phyloP scores from a whole-genome alignment of 1,140 invertebrate species.

The Aphis craccivora region DNA sequence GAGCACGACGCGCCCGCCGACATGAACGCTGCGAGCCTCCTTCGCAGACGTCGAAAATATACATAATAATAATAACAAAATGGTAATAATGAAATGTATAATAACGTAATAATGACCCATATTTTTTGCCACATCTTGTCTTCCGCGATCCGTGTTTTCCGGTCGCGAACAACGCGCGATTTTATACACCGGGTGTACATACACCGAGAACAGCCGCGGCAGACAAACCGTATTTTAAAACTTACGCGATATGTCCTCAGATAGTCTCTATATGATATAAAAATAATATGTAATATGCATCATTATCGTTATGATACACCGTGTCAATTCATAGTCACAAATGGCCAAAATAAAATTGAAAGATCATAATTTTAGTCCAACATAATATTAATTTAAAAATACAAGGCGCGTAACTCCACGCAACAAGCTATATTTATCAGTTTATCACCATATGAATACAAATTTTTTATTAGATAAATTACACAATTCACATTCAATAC shows the following conservation, averaged over 20 bases:
- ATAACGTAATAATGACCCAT: slow-evolving; percentile 18
- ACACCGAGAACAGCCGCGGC: background rate
- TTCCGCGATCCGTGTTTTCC: background rate
- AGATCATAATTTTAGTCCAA: too few species aligned
- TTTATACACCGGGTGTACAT: background rate
- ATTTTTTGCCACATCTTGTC: background rate
- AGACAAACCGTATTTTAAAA: background rate
- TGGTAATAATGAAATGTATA: background rate
- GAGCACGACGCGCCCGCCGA: background rate
- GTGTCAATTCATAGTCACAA: background rate
- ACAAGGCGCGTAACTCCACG: background rate
- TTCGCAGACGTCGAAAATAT: background rate
- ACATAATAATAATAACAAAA: background rate
- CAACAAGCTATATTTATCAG: background rate
- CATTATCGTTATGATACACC: background rate
- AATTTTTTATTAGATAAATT: background rate
- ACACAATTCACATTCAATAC: background rate
- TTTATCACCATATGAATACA: background rate
- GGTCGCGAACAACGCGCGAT: background rate
- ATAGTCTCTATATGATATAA: background rate
- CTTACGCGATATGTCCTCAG: background rate
- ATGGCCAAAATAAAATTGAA: background rate
- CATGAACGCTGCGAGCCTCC: background rate
- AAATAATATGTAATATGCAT: background rate
- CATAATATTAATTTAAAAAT: background rate